Conservation (phyloP, 2,113 vertebrate genomes). For the Merops nubicus region DNA sequence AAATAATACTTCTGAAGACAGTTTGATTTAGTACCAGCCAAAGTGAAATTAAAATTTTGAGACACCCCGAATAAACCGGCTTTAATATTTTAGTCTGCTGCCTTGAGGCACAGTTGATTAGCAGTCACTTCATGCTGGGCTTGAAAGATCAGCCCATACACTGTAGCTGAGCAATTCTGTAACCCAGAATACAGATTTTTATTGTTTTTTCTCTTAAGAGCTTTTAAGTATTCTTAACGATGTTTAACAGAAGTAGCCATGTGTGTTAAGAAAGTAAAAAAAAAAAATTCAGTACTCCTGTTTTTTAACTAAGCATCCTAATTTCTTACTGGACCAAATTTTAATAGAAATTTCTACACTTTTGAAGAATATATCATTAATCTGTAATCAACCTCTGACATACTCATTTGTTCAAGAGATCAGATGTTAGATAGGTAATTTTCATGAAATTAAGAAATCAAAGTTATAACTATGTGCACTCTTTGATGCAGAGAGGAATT, state of each 20-base stretch:
- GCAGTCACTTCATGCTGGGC: neutral
- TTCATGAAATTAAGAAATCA: constrained; percentile 74
- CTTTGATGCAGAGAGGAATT: constrained; percentile 54
- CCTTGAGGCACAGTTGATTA: constrained; percentile 42
- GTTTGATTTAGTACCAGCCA: neutral
- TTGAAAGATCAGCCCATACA: constrained; percentile 32
- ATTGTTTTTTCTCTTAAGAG: neutral
- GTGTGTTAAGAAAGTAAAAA: neutral
- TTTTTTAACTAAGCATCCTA: neutral
- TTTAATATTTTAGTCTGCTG: constrained; percentile 36
- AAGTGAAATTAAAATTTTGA: constrained; percentile 1
- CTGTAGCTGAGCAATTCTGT: neutral
- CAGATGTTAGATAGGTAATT: constrained; percentile 69
- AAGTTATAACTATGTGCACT: constrained; percentile 62
- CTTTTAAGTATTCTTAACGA: neutral
- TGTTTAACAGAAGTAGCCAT: neutral
- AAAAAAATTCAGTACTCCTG: neutral
- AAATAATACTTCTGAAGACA: neutral
- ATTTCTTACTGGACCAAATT: neutral
- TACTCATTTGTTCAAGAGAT: constrained; percentile 63
- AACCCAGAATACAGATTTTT: neutral
- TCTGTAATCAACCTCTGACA: constrained; percentile 57
- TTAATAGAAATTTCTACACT: neutral
- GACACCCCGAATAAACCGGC: neutral
- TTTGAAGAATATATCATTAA: constrained; percentile 57